Conservation (phyloP, 2,888 invertebrate species). For the Melanotus villosus region DNA sequence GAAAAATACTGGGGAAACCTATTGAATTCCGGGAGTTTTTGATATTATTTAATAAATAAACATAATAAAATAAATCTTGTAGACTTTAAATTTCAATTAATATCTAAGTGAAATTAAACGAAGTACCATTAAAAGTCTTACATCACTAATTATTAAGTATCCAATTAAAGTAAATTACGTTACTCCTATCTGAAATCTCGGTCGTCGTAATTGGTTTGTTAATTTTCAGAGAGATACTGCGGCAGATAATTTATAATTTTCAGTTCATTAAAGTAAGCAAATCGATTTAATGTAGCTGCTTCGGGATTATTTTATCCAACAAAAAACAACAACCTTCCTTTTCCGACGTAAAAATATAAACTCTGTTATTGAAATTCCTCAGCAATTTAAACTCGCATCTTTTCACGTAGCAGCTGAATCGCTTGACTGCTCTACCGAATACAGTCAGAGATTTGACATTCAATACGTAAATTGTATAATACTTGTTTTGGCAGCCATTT, state of each 20-base stretch:
- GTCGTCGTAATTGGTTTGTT: background rate
- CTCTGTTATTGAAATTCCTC: constrained; percentile 32
- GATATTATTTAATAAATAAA: no score
- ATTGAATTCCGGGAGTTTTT: no score
- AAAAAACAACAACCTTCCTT: constrained; percentile 9
- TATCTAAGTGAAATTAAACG: no score
- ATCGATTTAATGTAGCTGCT: constrained; percentile 15
- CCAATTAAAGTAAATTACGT: constrained; percentile 5
- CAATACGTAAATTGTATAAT: constrained; percentile 17
- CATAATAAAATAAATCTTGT: no score
- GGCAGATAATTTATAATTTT: constrained; percentile 2
- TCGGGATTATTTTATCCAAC: constrained; percentile 3
- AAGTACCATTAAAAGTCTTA: background rate
- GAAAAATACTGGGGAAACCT: no score
- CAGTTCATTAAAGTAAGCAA: constrained; percentile 16
- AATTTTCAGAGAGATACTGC: constrained; percentile 2
- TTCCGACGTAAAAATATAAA: constrained; percentile 16
- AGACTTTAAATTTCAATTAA: no score
- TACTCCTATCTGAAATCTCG: constrained; percentile 1
- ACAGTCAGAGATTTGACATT: constrained; percentile 18
- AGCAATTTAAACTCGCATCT: constrained; percentile 26
- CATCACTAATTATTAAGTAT: background rate
- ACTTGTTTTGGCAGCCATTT: constrained; percentile 1
- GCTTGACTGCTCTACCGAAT: constrained; percentile 44
- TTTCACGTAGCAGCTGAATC: constrained; percentile 28